Conservation (phyloP, 2,113 vertebrate genomes). For the Sapayoa aenigma region DNA sequence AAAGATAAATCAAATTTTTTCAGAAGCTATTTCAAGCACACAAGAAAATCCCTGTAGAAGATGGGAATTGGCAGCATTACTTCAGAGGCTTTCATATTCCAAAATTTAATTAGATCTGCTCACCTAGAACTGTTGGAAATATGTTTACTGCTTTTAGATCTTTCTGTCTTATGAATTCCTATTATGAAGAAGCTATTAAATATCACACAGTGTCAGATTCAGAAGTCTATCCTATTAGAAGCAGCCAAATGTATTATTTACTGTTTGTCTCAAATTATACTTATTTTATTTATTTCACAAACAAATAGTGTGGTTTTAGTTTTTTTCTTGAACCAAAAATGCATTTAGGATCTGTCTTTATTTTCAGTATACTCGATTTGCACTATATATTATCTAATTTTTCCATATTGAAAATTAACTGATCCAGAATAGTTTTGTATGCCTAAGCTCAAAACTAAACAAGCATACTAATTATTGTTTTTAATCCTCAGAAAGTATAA, state of each 20-base stretch:
- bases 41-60: constrained; percentile 15
- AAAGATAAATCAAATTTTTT: not conserved
- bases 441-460: not conserved
- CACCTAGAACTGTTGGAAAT: constrained; percentile 30
- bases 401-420: not conserved
- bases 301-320: not conserved
- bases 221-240: not conserved
- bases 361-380: not conserved
- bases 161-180: constrained; percentile 15
- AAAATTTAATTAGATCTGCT: constrained; percentile 49
- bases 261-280: constrained; percentile 7
- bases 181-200: constrained; percentile 29
- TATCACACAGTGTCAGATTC: constrained; percentile 16
- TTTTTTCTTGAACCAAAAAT: not conserved
- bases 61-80: constrained; percentile 2
- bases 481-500: not conserved
- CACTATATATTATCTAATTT: not conserved
- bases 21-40: not conserved
- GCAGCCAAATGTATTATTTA: constrained; percentile 38
- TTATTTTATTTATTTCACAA: constrained; percentile 7
- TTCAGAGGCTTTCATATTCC: constrained; percentile 51
- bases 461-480: not conserved
- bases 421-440: not conserved
- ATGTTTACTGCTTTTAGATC: constrained; percentile 50
- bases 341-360: not conserved